Evolutionary conservation across 2,797 vertebrate species (phyloP).

Genomic region (Acanthiza pusilla): DNA sequence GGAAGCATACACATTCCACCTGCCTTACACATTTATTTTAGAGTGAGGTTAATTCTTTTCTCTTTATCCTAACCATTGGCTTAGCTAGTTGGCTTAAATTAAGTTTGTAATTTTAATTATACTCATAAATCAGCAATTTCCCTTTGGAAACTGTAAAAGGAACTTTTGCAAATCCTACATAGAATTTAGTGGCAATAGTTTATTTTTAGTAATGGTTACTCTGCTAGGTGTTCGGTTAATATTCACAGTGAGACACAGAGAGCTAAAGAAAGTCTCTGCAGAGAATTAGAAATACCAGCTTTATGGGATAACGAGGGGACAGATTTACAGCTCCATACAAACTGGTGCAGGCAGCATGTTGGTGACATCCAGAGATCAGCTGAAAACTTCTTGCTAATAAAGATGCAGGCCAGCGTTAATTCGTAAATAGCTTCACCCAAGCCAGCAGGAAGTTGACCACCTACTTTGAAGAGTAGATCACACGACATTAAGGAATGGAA

Average conservation of each 20-base stretch:
- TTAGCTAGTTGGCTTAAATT: background rate
- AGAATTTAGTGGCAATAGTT: background rate
- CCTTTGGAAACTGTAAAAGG: background rate
- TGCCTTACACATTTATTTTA: background rate
- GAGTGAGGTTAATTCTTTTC: background rate
- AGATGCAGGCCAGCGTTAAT: background rate
- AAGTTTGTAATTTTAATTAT: background rate
- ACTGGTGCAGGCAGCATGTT: background rate
- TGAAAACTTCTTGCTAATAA: background rate
- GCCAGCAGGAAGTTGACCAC: background rate
- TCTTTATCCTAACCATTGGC: background rate
- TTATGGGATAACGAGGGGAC: background rate
- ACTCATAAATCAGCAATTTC: background rate
- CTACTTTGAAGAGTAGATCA: background rate
- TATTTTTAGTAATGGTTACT: background rate
- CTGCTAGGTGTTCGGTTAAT: background rate
- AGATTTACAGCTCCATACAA: background rate
- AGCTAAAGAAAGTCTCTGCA: background rate
- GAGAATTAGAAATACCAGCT: background rate
- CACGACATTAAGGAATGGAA: background rate
- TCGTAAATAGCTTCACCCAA: background rate
- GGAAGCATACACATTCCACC: background rate
- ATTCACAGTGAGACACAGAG: background rate
- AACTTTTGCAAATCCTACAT: background rate
- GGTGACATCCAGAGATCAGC: background rate